These are phyloP conservation scores for Diabrotica undecimpunctata DNA, from an alignment of 1,140 invertebrate genomes.

Conservation along the genomic window DNA sequence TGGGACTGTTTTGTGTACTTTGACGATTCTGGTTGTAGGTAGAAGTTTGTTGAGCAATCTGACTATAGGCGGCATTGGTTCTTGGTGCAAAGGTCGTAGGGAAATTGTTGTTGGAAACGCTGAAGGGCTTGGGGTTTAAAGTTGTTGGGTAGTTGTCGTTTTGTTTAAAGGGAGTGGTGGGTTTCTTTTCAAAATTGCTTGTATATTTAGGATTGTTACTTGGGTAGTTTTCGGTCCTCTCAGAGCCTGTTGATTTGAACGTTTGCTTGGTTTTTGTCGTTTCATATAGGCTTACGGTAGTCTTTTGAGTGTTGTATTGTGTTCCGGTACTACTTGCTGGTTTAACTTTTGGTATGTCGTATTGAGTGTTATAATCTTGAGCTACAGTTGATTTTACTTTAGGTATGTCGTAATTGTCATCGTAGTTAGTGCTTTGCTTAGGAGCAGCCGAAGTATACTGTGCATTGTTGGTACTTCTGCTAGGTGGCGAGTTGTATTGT, in stretches of 20 bases:
- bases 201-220: constrained; percentile 32
- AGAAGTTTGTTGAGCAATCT: constrained; percentile 37
- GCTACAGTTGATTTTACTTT: constrained; percentile 22
- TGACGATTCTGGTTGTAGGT: constrained; percentile 24
- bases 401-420: constrained; percentile 22
- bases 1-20: constrained; percentile 19
- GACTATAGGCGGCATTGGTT: constrained; percentile 36
- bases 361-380: constrained; percentile 20
- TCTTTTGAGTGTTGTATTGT: constrained; percentile 18
- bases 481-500: constrained; percentile 32
- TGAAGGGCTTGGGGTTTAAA: constrained; percentile 39
- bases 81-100: constrained; percentile 42
- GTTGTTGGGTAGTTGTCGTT: constrained; percentile 38
- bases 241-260: not conserved
- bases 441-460: constrained; percentile 43
- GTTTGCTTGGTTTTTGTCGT: constrained; percentile 5
- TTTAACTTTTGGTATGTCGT: constrained; percentile 30
- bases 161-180: constrained; percentile 31
- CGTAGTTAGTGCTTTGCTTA: constrained; percentile 36
- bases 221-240: constrained; percentile 29
- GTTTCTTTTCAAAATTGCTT: constrained; percentile 30
- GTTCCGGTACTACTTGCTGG: constrained; percentile 5
- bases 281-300: not conserved
- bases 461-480: constrained; percentile 42
- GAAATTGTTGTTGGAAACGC: constrained; percentile 27